Evolutionary conservation across 2,113 vertebrate species (phyloP), one percentile per base, ranked within the genome.

Genomic region (Rattus rattus): DNA sequence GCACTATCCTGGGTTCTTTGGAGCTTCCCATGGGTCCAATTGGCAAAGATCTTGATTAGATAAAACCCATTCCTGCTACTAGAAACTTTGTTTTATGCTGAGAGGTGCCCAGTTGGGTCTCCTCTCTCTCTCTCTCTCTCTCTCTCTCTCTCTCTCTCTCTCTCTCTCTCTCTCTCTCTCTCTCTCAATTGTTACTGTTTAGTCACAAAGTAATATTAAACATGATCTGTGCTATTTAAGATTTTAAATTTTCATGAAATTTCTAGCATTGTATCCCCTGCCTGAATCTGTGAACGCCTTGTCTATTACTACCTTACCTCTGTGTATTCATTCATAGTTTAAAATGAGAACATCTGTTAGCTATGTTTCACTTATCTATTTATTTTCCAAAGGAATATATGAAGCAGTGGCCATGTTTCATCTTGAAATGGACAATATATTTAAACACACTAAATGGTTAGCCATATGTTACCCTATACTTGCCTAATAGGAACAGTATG

Each of bases 361-460:
- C 30, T 96, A 87, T 59, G 97, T 89, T 96, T 88, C 22, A 54
- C 81, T 89, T 94, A 95, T 77, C 88, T 92, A 61, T 26, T 93
- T 92, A 79, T 93, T 87, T 96, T 72, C 69, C 84, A 43, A 59
- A 65, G 49, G 26, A 65, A 92, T 92, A 89, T 19, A 65, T 56
- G 30, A 97, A 95, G 22, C 47, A 43, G 2, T 89, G 76, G 43
- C 43, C 95, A 11, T 83, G 84, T 92, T 97, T 97, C 52, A 73
- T 95, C 88, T 86, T 92, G 86, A 94, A 92, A 92, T 83, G 69
- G 61, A 90, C 59, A 93, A 59, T 69, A 70, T 85, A 91, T 96
- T 95, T 96, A 16, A 87, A 70, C 93, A 90, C 84, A 36, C 91
- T 91, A 92, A 97, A 86, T 89, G 80, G 63, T 97, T 94, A 86